A percentile compares a stretch with the other conserved stretches of the same genome.
Evolutionary conservation across 2,888 invertebrate species (phyloP).

Genomic region (Agrochola circellaris): DNA sequence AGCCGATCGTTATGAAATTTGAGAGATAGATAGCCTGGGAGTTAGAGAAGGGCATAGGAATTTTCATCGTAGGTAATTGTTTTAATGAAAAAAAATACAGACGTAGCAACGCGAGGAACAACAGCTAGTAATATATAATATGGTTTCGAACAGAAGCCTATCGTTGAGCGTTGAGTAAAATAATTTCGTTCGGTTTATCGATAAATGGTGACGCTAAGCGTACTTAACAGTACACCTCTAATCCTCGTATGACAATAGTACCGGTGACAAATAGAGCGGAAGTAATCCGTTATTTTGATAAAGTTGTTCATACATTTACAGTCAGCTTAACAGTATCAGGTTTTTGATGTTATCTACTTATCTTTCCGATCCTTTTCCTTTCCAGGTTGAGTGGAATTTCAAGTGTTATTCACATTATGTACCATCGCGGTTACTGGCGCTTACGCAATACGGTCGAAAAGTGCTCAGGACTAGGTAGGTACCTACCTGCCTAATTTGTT

Average conservation of each 20-base stretch:
- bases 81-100: too few species aligned
- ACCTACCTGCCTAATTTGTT: conserved; percentile 1
- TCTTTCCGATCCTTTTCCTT: conserved; percentile 36
- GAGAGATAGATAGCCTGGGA: too few species aligned
- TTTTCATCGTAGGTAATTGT: too few species aligned
- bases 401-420: conserved; percentile 33
- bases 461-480: too few species aligned
- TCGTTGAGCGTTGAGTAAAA: neutral
- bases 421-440: neutral
- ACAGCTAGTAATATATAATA: neutral
- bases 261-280: conserved; percentile 55
- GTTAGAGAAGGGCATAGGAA: too few species aligned
- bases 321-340: conserved; percentile 47
- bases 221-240: conserved; percentile 1
- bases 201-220: neutral
- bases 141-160: neutral
- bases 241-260: conserved; percentile 22
- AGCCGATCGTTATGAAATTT: neutral
- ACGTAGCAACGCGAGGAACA: too few species aligned
- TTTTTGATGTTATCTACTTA: conserved; percentile 49
- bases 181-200: neutral
- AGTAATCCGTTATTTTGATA: conserved; percentile 59
- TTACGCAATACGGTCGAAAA: too few species aligned
- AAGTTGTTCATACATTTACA: conserved; percentile 39
- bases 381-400: conserved; percentile 30